These are phyloP conservation scores for Esox niger DNA, from an alignment of 2,113 vertebrate genomes.

Conservation along the genomic window DNA sequence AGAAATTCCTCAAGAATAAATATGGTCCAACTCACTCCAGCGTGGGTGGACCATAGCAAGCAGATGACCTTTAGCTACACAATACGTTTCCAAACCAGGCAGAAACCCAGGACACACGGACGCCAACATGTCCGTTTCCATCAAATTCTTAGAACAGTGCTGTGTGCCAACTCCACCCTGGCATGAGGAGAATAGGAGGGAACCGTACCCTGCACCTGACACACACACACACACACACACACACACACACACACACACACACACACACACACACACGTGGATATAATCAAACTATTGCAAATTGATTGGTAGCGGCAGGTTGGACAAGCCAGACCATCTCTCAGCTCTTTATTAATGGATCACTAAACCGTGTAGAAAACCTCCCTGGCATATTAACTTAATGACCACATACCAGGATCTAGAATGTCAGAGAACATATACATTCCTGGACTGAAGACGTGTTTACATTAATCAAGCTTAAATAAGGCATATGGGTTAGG, in stretches of 20 bases:
- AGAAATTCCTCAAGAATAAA: no score
- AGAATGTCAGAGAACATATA: constrained; percentile 16
- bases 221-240: no score
- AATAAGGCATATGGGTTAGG: constrained; percentile 15
- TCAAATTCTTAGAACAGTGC: constrained; percentile 11
- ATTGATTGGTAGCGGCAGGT: constrained; percentile 7
- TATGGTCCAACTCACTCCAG: no score
- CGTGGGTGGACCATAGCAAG: no score
- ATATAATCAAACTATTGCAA: constrained; percentile 26
- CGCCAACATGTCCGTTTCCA: constrained; percentile 43
- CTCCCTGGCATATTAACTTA: neutral
- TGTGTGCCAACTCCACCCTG: constrained; percentile 41
- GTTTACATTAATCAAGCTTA: neutral
- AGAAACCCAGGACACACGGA: constrained; percentile 9
- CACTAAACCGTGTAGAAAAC: constrained; percentile 4
- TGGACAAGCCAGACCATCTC: neutral
- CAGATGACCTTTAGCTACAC: constrained; percentile 17
- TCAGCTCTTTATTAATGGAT: constrained; percentile 7
- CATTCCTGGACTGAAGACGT: neutral
- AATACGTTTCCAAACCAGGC: constrained; percentile 3
- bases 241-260: no score
- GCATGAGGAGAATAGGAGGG: constrained; percentile 19
- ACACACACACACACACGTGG: no score
- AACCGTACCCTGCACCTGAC: constrained; percentile 22
- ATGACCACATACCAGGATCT: constrained; percentile 21